Base-by-base conservation (phyloP, 2,797 vertebrate genomes). In the Harpagifer antarcticus region DNA sequence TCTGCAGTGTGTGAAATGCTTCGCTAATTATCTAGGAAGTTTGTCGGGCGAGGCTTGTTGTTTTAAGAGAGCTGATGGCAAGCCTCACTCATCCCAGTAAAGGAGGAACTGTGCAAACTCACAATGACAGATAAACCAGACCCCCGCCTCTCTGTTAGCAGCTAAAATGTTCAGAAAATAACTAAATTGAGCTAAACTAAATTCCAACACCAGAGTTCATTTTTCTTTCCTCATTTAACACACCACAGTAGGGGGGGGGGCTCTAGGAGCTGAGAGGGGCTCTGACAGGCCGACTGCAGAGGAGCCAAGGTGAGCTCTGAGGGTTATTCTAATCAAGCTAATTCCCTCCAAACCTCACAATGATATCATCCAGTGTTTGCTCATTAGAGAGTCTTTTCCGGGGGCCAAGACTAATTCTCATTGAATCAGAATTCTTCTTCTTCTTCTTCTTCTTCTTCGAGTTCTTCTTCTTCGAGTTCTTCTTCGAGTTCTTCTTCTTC, bases 1-100 rank as follows among this genome's bases (percentile, higher is more conserved):
- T 86, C 79, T 86, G 80, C 90, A 90, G 92, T 76, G 92, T 93
- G 94, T 94, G 91, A 95, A 94, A 93, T 85, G 76, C 82, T 87
- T 86, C 43, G 43, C 92, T 94, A 95, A 95, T 95, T 95, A 94
- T 92, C 88, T 86, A 78, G 90, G 90, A 92, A 78, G 92, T 87
- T 95, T 94, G 91, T 92, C 91, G 89, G 88, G 90, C 84, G 61
- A 75, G 82, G 71, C 72, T 72, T 91, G 89, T 92, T 94, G 93
- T 93, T 94, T 91, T 92, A 91, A 92, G 84, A 80, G 86, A 73
- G 72, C 86, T 57, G 80, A 91, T 93, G 93, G 93, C 89, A 81
- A 94, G 86, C 74, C 82, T 94, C 92, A 90, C 87, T 92, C 92
- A 63, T 91, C 90, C 81, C 61, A 7, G 83, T 68, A 47, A 79